A percentile compares a stretch with the other conserved stretches of the same genome.
phyloP scores from a whole-genome alignment of 2,888 invertebrate species.

The Micoletzkya japonica region DNA sequence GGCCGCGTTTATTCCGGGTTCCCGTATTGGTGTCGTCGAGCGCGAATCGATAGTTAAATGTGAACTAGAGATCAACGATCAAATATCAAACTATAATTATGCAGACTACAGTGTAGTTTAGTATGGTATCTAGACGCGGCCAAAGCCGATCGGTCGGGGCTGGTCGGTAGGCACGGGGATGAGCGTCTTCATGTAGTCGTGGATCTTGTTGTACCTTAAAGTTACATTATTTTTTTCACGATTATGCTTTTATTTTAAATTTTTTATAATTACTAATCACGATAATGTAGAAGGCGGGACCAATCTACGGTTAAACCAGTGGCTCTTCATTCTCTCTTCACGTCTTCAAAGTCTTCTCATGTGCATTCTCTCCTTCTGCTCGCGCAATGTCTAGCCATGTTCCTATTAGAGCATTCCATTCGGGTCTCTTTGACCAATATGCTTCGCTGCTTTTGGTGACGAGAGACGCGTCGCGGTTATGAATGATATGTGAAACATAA shows the following conservation, averaged over 20 bases:
- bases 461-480: not conserved
- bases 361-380: no score
- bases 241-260: no score
- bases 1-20: not conserved
- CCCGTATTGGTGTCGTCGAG: not conserved
- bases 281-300: no score
- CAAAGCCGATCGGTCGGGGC: conserved; percentile 26
- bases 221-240: not conserved
- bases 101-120: not conserved
- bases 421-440: not conserved
- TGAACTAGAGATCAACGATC: not conserved
- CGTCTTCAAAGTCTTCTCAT: no score
- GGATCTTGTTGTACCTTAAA: conserved; percentile 34
- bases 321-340: not conserved
- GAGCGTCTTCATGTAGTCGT: conserved; percentile 43
- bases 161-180: conserved; percentile 15
- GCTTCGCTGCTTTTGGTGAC: not conserved
- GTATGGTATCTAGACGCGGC: conserved; percentile 13
- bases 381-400: no score
- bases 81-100: not conserved
- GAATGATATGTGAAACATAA: not conserved
- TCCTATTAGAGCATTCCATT: no score
- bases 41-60: not conserved
- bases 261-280: no score
- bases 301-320: not conserved